Evolutionary conservation across 2,797 vertebrate genomes (phyloP).

Genomic region (Peromyscus nudipes): DNA sequence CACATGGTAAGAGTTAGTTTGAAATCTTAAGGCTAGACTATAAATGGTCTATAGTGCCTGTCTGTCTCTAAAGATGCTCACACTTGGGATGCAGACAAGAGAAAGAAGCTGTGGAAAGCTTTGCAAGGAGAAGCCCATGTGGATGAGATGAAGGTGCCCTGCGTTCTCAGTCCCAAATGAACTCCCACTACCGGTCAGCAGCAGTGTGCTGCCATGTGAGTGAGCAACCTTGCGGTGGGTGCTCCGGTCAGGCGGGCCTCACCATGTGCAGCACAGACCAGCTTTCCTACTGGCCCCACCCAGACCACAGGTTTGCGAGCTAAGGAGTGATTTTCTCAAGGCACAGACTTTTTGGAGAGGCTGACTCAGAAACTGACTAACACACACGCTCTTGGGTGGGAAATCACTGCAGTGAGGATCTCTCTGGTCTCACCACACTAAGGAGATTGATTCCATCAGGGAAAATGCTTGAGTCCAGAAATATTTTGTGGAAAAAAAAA

Average conservation of each 20-base stretch:
- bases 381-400: neutral
- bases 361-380: neutral
- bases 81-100: neutral
- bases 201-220: neutral
- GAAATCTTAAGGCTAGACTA: neutral
- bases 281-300: neutral
- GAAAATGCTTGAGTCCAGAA: constrained; percentile 34
- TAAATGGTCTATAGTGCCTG: neutral
- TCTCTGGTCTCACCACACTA: constrained; percentile 5
- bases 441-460: neutral
- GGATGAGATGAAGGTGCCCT: too few relatives aligned
- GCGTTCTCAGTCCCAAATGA: neutral
- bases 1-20: neutral
- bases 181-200: neutral
- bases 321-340: neutral
- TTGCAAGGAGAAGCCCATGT: neutral
- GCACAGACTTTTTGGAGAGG: neutral
- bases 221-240: neutral
- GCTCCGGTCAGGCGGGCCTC: too few relatives aligned
- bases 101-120: neutral
- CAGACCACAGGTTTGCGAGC: neutral
- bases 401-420: neutral
- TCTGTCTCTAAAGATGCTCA: neutral
- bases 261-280: neutral
- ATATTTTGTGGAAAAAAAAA: constrained; percentile 30